Evolutionary conservation across 2,113 vertebrate genomes (phyloP), one percentile per base, ranked within the genome.

Genomic region (Bujurquina vittata): DNA sequence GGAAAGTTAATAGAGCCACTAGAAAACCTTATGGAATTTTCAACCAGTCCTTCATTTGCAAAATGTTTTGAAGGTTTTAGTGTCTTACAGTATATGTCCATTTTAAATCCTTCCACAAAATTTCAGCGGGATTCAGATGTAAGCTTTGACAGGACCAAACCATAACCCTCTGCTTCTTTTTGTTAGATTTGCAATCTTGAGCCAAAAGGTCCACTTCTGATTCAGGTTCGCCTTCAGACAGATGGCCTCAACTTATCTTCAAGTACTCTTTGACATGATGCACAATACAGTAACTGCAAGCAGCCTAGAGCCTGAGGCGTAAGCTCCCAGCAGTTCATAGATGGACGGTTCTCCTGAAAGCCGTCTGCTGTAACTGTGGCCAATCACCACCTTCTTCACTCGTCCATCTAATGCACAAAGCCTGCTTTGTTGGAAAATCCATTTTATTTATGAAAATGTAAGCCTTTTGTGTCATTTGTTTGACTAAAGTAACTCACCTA

Each of bases 201-300:
- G 23, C 65, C 65, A 49, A 69, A 69, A 69, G 43, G 23, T 52
- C 43, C 43, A 72, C 65, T 72, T 52, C 65, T 72, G 43, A 52
- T 31, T 72, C 43, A 52, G 65, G 23, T 72, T 31, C 65, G 52
- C 43, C 29, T 46, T 72, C 65, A 72, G 43, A 10, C 65, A 12
- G 43, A 52, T 52, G 65, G 11, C 65, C 23, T 52, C 65, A 29
- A 10, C 43, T 52, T 72, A 52, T 72, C 65, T 72, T 72, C 65
- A 52, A 52, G 23, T 72, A 72, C 11, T 72, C 65, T 72, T 72
- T 52, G 43, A 52, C 43, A 69, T 52, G 65, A 69, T 69, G 43
- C 10, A 29, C 43, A 52, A 20, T 14, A 52, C 5, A 52, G 49
- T 69, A 49, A 69, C 43, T 49, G 43, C 65, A 69, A 52, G 65